phyloP scores from a whole-genome alignment of 2,113 vertebrate species.

The Saimiri boliviensis region DNA sequence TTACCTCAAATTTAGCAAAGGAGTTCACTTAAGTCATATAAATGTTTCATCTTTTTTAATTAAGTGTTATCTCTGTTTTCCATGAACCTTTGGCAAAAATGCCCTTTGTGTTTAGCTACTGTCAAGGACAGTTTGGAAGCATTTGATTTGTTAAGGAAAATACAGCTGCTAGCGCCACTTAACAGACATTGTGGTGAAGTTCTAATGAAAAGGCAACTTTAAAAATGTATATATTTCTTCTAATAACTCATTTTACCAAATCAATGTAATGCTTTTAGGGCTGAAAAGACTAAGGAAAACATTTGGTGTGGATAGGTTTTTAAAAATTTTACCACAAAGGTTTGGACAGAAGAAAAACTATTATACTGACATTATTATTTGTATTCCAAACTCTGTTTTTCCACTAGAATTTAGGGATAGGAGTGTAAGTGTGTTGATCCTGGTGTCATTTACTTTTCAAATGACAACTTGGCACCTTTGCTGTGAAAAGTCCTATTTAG shows the following conservation, averaged over 20 bases:
- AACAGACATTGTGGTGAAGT: not conserved
- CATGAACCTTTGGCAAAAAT: not conserved
- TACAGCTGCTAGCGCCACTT: not conserved
- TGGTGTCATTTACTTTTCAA: not conserved
- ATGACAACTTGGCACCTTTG: not conserved
- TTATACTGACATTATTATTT: not conserved
- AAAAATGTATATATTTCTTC: not conserved
- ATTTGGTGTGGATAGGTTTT: not conserved
- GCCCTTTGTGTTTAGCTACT: not conserved
- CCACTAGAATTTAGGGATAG: not conserved
- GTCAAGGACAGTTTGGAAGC: not conserved
- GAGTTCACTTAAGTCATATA: not conserved
- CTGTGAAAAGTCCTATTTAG: not conserved
- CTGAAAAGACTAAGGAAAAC: not conserved
- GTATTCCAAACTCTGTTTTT: not conserved
- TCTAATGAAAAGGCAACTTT: not conserved
- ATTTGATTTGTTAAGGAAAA: not conserved
- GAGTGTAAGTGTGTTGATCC: not conserved
- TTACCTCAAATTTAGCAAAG: not conserved
- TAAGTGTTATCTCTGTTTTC: not conserved
- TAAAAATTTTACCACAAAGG: not conserved
- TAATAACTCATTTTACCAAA: not conserved
- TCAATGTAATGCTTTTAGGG: slow-evolving; percentile 23
- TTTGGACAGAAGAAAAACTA: not conserved
- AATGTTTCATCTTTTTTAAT: slow-evolving; percentile 18